These are phyloP conservation scores for Temnothorax curvispinosus DNA, from an alignment of 1,140 invertebrate genomes.

Conservation along the genomic window DNA sequence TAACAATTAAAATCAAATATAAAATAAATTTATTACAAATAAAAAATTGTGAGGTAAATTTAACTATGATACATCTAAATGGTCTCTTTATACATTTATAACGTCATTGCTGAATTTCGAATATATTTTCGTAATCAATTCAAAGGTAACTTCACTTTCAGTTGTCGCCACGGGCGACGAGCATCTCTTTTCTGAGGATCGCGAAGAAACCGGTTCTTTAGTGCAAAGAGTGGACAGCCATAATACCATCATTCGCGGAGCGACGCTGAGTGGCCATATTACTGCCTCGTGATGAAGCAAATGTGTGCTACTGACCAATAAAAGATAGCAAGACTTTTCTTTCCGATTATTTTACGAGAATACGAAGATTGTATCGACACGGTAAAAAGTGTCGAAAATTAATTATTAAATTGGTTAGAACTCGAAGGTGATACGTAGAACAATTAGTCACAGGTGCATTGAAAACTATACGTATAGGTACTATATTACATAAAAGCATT, in stretches of 20 bases:
- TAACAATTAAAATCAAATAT: neutral
- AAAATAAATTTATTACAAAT: slow-evolving; percentile 7
- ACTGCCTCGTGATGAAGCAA: slow-evolving; percentile 75
- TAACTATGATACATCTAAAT: neutral
- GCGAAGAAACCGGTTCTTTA: slow-evolving; percentile 74
- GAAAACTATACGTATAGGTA: neutral
- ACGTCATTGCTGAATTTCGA: slow-evolving; percentile 52
- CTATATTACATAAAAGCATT: neutral
- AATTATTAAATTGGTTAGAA: slow-evolving; percentile 17
- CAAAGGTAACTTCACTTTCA: slow-evolving; percentile 66
- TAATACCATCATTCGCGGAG: slow-evolving; percentile 71
- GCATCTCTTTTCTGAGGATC: slow-evolving; percentile 54
- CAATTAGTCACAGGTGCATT: neutral
- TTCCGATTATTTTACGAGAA: slow-evolving; percentile 20
- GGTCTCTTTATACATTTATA: neutral
- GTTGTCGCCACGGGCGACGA: slow-evolving; percentile 32
- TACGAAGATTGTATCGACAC: slow-evolving; percentile 10
- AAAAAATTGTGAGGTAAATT: neutral
- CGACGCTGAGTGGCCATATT: slow-evolving; percentile 71
- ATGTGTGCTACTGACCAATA: slow-evolving; percentile 75
- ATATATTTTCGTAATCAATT: slow-evolving; percentile 68
- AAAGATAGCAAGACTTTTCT: slow-evolving; percentile 74
- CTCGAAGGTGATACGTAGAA: neutral
- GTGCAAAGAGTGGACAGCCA: slow-evolving; percentile 65
- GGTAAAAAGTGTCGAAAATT: slow-evolving; percentile 27